Evolutionary conservation across 2,888 invertebrate species (phyloP), one percentile per base, ranked within the genome.

Genomic region (Oscheius sp.): DNA sequence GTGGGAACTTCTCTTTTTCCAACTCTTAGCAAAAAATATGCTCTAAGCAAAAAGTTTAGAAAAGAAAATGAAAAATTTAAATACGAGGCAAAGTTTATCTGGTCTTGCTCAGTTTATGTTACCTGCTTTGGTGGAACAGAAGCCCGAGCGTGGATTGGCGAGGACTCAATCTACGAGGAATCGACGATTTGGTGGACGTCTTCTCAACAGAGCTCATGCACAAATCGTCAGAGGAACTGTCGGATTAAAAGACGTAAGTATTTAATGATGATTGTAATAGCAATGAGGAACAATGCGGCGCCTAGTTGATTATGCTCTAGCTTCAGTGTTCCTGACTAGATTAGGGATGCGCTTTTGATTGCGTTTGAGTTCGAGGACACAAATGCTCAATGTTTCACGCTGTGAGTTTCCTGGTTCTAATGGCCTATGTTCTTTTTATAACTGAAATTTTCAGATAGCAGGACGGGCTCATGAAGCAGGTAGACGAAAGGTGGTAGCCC

Each of bases 391-490:
- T 13, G 25, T 58, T 53, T 13, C n/a, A 43, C 58, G 59, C 45
- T 41, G 29, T 21, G 52, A 66, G 49, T n/a, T 35, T 21, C 21
- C 3, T 3, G 49, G 49, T 49, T 13, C 3, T 13, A 25, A 49
- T 18, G n/a, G 43, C 41, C 21, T 43, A 2, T 43, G 61, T 52
- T 66, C 18, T 49, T 68, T 16, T 18, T 45, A 25, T 23, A 21
- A 6, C 43, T 2, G 5, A n/a, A 46, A 21, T 70, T 35, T 80
- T 64, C 71, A 84, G 83, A 82, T 84, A 46, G 83, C 83, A 9
- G 82, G 75, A 5, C 69, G 81, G n/a, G 83, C 83, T n/a, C 80
- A 79, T 64, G 58, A 72, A n/a, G 82, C 82, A 1, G 83, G 84
- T 25, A 75, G 71, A 35, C 73, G 82, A 49, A 76, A 76, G 69